These are phyloP conservation scores for Mechanitis messenoides DNA, from an alignment of 2,888 invertebrate species.

Conservation along the genomic window DNA sequence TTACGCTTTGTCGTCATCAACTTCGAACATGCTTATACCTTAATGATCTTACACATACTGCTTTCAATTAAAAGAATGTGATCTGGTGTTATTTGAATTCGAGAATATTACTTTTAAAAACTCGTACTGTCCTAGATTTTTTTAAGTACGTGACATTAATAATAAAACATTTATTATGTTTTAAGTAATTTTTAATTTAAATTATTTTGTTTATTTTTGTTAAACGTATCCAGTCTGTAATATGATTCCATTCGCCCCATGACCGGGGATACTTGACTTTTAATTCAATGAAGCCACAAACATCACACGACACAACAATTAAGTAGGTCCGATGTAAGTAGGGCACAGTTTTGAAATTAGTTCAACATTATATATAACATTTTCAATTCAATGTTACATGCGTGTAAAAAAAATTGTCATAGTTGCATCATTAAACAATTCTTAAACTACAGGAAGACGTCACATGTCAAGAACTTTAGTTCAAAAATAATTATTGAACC, in stretches of 20 bases:
- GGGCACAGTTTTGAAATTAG: not conserved
- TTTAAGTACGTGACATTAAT: too few species aligned
- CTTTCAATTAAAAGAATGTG: not conserved
- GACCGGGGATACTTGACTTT: slow-evolving; percentile 1
- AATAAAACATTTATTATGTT: too few species aligned
- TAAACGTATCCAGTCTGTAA: not conserved
- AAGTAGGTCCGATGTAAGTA: not conserved
- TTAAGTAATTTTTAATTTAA: not conserved
- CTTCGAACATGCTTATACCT: too few species aligned
- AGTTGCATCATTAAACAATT: too few species aligned
- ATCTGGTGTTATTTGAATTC: too few species aligned
- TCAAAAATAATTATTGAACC: not conserved
- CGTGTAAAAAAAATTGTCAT: too few species aligned
- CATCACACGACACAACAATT: not conserved
- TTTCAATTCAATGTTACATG: not conserved
- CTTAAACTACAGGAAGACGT: too few species aligned
- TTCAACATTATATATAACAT: not conserved
- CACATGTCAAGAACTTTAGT: too few species aligned
- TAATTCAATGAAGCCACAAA: slow-evolving; percentile 7
- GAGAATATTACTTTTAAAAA: too few species aligned
- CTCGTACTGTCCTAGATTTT: too few species aligned
- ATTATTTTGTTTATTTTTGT: not conserved
- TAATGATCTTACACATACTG: slow-evolving; percentile 6
- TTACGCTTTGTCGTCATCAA: too few species aligned
- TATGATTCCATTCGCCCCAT: not conserved